Base-by-base conservation (phyloP, 2,888 invertebrate species). In the Lissocephala sabroskyi region DNA sequence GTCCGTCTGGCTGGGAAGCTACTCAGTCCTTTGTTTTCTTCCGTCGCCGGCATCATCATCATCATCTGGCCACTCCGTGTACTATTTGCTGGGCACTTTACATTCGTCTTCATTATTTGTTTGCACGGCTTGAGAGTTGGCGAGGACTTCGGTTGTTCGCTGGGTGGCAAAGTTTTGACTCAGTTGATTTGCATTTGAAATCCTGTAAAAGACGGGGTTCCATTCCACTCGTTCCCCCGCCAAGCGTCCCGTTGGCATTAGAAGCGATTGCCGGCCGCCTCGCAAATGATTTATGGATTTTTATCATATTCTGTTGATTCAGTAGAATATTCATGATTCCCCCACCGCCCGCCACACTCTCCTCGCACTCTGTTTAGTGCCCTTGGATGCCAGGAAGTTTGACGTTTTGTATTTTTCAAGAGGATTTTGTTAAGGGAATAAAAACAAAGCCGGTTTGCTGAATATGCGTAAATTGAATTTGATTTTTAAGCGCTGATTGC, bases 271-370 rank as follows among this genome's bases (percentile, higher is more conserved):
- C n/a, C n/a, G n/a, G n/a, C n/a, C 23, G 7, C 7, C 3, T 23
- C 3, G 4, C 23, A 17, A 65, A 79, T 81, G 80, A 80, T 80
- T 80, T 79, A 80, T 80, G 78, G 79, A 70, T 79, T 74, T 76
- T 79, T 66, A 80, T 80, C 79, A 79, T 80, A 68, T 80, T 80
- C 79, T 75, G 79, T 81, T 79, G 79, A 79, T 73, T 80, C 78
- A 70, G 70, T n/a, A n/a, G 79, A 74, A 79, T 78, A 81, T 81
- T 80, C 80, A 74, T 80, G 73, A 76, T 70, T 73, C 58, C 49
- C 65, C 65, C 35, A n/a, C 11, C 14, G 16, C n/a, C 18, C 14
- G 40, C 13, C 10, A 18, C 29, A 7, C n/a, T 10, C 44, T 35
- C 18, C 46, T 23, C 17, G 9, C 42, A 5, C 35, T 30, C 9